Evolutionary conservation across 2,113 vertebrate genomes (phyloP).

Genomic region (Anser brachyrhynchus): DNA sequence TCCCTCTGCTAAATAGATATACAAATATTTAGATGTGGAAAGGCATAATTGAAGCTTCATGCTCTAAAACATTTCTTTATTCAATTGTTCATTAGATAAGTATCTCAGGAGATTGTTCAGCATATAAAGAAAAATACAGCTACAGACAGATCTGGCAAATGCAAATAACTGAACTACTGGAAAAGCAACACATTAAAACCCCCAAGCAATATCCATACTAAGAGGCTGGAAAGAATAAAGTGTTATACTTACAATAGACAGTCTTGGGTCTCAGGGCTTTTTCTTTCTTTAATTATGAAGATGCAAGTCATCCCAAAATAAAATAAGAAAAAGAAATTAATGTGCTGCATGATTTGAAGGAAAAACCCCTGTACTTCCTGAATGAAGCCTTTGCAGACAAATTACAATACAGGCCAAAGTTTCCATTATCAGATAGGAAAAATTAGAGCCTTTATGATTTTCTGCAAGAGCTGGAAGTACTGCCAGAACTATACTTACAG

Average conservation of each 20-base stretch:
- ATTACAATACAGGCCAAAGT: neutral
- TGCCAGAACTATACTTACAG: neutral
- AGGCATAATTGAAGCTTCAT: neutral
- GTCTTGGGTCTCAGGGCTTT: constrained; percentile 18
- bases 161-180: neutral
- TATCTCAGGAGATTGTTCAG: neutral
- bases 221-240: constrained; percentile 10
- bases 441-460: constrained; percentile 4
- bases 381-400: constrained; percentile 21
- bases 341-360: neutral
- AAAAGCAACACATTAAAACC: neutral
- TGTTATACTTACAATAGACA: constrained; percentile 52
- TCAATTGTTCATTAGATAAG: neutral
- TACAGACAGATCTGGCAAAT: neutral
- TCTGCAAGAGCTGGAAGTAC: constrained; percentile 48
- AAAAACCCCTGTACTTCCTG: neutral
- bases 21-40: neutral
- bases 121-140: neutral
- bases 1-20: neutral
- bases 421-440: neutral
- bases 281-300: constrained; percentile 63
- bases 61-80: neutral
- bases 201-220: neutral
- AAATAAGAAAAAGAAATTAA: constrained; percentile 68
- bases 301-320: constrained; percentile 63